phyloP scores from a whole-genome alignment of 2,797 vertebrate species.

The Vultur gryphus region DNA sequence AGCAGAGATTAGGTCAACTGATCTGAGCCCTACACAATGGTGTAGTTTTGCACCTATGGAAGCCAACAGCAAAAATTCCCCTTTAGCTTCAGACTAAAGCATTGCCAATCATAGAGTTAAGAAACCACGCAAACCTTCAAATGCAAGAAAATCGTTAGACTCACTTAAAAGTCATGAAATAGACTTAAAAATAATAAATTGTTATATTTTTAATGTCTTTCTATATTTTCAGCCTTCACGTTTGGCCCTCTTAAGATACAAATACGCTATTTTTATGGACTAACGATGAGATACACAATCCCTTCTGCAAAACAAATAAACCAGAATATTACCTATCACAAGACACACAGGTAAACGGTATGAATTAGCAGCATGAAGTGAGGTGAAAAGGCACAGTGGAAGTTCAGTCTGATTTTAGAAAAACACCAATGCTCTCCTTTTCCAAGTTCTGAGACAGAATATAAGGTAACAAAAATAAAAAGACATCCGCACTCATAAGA shows the following conservation, averaged over 20 bases:
- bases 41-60: neutral
- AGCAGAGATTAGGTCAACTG: neutral
- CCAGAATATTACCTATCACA: neutral
- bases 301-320: neutral
- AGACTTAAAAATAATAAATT: neutral
- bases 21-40: neutral
- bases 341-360: neutral
- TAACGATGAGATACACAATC: neutral
- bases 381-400: neutral
- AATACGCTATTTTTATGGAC: neutral
- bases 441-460: neutral
- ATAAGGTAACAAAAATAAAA: neutral
- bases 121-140: neutral
- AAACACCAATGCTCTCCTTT: neutral
- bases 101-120: neutral
- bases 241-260: neutral
- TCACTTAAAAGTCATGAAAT: neutral
- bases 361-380: neutral
- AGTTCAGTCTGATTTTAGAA: neutral
- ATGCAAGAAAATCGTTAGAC: neutral
- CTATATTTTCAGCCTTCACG: neutral
- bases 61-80: neutral
- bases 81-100: neutral
- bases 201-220: neutral
- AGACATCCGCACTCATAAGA: neutral